Percentiles rank a stretch among this genome's conserved stretches.
Conservation (phyloP, 2,113 vertebrate genomes). For the Leptocoma aspasia region DNA sequence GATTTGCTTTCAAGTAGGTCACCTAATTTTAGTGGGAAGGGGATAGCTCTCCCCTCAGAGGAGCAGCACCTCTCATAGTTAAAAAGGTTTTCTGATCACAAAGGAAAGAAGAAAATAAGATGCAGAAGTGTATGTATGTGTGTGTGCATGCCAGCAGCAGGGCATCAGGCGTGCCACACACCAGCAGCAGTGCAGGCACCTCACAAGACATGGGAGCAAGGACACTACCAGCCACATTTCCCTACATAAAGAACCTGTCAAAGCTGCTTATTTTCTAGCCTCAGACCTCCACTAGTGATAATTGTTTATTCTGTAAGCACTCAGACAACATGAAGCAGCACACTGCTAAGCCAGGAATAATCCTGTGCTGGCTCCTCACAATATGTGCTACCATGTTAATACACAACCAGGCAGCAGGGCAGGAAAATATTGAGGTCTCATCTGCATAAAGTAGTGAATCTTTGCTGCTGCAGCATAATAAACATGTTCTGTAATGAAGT, state of each 20-base stretch:
- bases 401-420: neutral
- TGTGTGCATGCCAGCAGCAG: neutral
- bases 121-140: neutral
- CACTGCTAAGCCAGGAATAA: neutral
- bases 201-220: neutral
- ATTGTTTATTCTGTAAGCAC: neutral
- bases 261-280: neutral
- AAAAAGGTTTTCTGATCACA: neutral
- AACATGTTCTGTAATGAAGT: neutral
- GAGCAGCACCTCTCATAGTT: neutral
- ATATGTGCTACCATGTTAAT: neutral
- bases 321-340: neutral
- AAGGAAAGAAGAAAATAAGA: neutral
- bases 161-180: no score
- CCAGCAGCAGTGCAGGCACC: neutral
- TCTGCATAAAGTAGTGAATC: neutral
- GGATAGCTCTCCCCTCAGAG: neutral
- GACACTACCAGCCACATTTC: neutral
- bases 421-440: neutral
- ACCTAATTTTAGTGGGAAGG: neutral
- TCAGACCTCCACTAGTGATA: neutral
- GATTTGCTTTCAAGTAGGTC: conserved; percentile 1
- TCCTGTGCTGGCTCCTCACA: neutral
- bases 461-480: neutral
- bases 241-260: neutral